Evolutionary conservation across 1,140 invertebrate species (phyloP), one percentile per base, ranked within the genome.

Genomic region (Trichonephila inaurata): DNA sequence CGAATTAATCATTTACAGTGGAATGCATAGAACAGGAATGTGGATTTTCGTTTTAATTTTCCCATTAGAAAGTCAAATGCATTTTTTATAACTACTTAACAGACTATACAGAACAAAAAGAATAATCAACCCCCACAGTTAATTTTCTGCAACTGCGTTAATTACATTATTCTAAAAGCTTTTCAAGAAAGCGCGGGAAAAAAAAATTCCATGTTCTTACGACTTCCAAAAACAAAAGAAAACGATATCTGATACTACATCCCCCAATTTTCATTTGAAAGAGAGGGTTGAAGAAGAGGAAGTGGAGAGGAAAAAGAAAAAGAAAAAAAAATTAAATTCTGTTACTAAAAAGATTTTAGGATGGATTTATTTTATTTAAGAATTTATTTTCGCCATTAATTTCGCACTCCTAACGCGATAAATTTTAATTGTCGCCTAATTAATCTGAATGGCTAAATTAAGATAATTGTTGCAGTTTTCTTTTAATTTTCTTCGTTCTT

Each of bases 341-440:
- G 72, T 60, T 87, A 88, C 58, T 64, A 88, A 93, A 93, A 88
- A 93, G 85, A 93, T 69, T 93, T 93, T 62, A 69, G 33, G 62
- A 92, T 66, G 64, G 51, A 19, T 61, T 88, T 14, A 77, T 93
- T 93, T 88, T 72, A 88, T 93, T 93, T 88, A 93, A 72, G 85
- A 88, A 93, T 88, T 93, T 93, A 93, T 93, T 93, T 93, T 93
- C 83, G 33, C 88, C 92, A 93, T 93, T 93, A 93, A 93, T 93
- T 93, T 93, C 66, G 16, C 77, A 93, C 92, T 88, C 69, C 10
- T 93, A 88, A 93, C 62, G 92, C 85, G 92, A 93, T 93, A 93
- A 93, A 93, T 93, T 93, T 93, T 93, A 93, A 93, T 93, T 93
- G 92, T 93, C 88, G 66, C 19, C 92, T 93, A 93, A 93, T 93